These are phyloP conservation scores for Microctonus aethiopoides DNA, from an alignment of 2,888 invertebrate species.

Conservation along the genomic window DNA sequence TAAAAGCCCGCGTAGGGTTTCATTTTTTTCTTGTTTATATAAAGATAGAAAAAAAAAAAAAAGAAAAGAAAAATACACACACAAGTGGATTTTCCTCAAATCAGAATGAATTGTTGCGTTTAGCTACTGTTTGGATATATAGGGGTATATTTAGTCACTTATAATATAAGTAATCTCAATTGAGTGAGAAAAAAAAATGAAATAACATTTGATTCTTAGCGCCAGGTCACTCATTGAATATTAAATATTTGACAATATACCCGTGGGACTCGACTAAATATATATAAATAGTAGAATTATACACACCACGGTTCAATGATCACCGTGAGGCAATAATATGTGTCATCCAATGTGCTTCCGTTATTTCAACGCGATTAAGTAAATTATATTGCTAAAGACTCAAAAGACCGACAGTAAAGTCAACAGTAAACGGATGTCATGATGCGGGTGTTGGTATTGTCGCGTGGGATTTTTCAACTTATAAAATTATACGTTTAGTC, in stretches of 20 bases:
- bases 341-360: conserved; percentile 26
- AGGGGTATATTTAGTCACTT: conserved; percentile 34
- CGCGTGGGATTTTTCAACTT: conserved; percentile 50
- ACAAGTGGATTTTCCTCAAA: neutral
- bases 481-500: neutral
- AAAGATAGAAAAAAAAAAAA: neutral
- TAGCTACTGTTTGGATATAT: conserved; percentile 10
- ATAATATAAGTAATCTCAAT: conserved; percentile 10
- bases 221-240: conserved; percentile 6
- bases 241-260: conserved; percentile 54
- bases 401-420: conserved; percentile 28
- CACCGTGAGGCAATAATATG: neutral
- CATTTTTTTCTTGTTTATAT: neutral
- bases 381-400: conserved; percentile 55
- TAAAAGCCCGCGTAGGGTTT: neutral
- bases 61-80: neutral
- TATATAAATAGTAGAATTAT: neutral
- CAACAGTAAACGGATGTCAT: conserved; percentile 51
- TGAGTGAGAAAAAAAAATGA: neutral
- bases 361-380: conserved; percentile 46
- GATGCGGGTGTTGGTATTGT: conserved; percentile 52
- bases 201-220: conserved; percentile 23
- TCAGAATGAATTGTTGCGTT: neutral
- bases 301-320: neutral
- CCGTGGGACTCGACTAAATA: conserved; percentile 52